Percentiles rank a stretch among this genome's conserved stretches.
These are phyloP conservation scores for Bedellia somnulentella DNA, from an alignment of 2,888 invertebrate species.

Conservation along the genomic window DNA sequence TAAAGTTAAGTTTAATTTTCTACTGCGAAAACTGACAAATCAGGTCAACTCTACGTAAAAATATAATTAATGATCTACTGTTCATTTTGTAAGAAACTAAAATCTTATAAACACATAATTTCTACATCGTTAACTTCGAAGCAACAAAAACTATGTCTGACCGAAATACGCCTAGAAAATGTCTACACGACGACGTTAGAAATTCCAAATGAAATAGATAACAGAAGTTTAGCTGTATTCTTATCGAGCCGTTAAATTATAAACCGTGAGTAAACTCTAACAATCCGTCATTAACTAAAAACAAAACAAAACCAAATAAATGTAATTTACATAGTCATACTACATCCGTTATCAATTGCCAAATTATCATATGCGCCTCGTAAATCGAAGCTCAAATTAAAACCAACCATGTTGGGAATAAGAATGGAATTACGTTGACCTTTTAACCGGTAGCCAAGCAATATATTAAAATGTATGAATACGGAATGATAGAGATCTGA, in stretches of 20 bases:
- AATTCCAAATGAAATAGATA: too few relatives aligned
- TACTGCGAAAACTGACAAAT: too few relatives aligned
- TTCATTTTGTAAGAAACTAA: too few relatives aligned
- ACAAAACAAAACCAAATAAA: constrained; percentile 7
- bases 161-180: too few relatives aligned
- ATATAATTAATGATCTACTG: too few relatives aligned
- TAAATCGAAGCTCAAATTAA: constrained; percentile 11
- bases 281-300: constrained; percentile 6
- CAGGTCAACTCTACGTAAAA: too few relatives aligned
- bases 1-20: too few relatives aligned
- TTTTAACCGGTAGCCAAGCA: constrained; percentile 10
- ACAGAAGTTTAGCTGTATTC: too few relatives aligned
- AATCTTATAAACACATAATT: too few relatives aligned
- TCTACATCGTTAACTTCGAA: too few relatives aligned
- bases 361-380: constrained; percentile 7
- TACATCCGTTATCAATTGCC: constrained; percentile 7
- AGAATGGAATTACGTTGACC: constrained; percentile 11
- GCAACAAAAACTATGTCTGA: too few relatives aligned
- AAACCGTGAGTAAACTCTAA: constrained; percentile 1
- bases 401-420: constrained; percentile 10
- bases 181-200: too few relatives aligned
- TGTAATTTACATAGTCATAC: constrained; percentile 7
- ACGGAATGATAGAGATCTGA: constrained; percentile 25
- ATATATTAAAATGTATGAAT: constrained; percentile 31
- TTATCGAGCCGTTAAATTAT: constrained; percentile 3